A percentile compares a stretch with the other conserved stretches of the same genome.
Conservation (phyloP, 1,140 invertebrate genomes). For the Drosophila yakuba region DNA sequence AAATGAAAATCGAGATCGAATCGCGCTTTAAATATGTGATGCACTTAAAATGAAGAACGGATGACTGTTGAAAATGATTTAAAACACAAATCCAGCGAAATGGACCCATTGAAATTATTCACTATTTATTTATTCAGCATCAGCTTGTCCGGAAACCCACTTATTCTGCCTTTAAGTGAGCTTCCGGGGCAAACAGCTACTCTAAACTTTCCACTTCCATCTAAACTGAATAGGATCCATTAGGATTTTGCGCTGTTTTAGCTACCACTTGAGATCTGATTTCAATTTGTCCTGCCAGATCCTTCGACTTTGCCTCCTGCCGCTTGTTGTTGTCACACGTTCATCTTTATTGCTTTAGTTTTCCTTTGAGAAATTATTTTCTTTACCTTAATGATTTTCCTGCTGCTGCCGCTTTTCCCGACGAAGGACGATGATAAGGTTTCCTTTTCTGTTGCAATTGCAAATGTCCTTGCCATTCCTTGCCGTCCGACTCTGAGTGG, state of each 20-base stretch:
- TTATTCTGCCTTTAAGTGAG: not conserved
- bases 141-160: not conserved
- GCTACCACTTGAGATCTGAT: slow-evolving; percentile 22
- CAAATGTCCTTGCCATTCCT: slow-evolving; percentile 5
- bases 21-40: no score
- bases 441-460: slow-evolving; percentile 7
- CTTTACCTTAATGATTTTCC: slow-evolving; percentile 51
- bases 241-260: slow-evolving; percentile 21
- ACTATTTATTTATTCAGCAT: not conserved
- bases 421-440: slow-evolving; percentile 13
- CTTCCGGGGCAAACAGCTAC: not conserved
- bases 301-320: not conserved
- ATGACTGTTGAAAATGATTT: not conserved
- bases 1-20: no score
- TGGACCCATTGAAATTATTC: not conserved
- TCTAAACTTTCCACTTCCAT: not conserved
- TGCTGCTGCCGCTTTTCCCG: slow-evolving; percentile 1
- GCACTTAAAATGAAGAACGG: no score
- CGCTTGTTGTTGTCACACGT: slow-evolving; percentile 25
- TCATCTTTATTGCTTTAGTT: slow-evolving; percentile 46
- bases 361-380: slow-evolving; percentile 46
- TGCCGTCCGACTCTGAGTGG: slow-evolving; percentile 3
- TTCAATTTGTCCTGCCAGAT: slow-evolving; percentile 14
- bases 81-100: not conserved
- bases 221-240: slow-evolving; percentile 2